phyloP scores from a whole-genome alignment of 2,113 vertebrate species.

The Mus musculus region DNA sequence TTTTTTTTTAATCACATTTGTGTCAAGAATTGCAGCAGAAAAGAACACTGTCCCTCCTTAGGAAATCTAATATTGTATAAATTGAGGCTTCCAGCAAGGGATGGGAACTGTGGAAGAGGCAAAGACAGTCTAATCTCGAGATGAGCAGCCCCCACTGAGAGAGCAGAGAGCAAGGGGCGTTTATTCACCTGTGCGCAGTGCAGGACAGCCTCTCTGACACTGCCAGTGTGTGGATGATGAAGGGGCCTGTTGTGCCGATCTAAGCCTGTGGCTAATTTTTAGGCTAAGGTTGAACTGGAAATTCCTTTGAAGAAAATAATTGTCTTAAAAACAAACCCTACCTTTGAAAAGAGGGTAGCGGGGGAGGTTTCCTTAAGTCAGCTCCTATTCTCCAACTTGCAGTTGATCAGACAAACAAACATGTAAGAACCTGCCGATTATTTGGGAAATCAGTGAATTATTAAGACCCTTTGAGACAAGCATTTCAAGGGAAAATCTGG shows the following conservation, averaged over 20 bases:
- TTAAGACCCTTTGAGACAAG: slow-evolving; percentile 11
- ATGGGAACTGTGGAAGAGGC: background rate
- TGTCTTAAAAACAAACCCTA: background rate
- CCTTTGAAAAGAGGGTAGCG: background rate
- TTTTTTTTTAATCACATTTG: background rate
- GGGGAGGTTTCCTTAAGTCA: background rate
- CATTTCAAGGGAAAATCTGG: slow-evolving; percentile 8
- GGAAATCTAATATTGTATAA: background rate
- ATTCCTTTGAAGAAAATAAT: slow-evolving; percentile 22
- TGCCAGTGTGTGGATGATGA: background rate
- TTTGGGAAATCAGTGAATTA: slow-evolving; percentile 57
- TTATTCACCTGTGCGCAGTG: accelerated
- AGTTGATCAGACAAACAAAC: background rate
- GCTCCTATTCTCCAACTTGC: background rate
- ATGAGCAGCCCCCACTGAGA: background rate
- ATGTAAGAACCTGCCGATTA: background rate
- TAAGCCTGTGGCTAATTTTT: background rate
- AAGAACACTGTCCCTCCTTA: background rate
- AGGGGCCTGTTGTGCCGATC: accelerated
- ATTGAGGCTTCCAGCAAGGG: background rate
- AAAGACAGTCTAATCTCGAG: background rate
- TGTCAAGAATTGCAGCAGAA: background rate
- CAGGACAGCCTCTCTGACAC: background rate
- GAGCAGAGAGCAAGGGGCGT: background rate
- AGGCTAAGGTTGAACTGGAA: background rate